Conservation (phyloP, 2,888 invertebrate genomes). For the Xanthorhoe designata region DNA sequence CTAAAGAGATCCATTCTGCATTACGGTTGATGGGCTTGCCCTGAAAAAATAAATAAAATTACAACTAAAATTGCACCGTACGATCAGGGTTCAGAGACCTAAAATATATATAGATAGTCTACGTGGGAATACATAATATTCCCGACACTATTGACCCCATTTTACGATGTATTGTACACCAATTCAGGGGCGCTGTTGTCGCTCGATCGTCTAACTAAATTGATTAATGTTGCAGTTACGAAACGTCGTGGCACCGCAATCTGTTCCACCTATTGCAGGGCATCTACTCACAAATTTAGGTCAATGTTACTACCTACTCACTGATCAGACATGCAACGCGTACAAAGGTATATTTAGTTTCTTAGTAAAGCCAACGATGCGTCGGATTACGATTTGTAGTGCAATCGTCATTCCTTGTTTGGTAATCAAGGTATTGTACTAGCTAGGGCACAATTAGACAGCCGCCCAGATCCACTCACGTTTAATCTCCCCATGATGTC, state of each 20-base stretch:
- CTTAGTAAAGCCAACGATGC: neutral
- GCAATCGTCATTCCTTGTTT: neutral
- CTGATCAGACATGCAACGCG: conserved; percentile 32
- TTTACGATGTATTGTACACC: conserved; percentile 9
- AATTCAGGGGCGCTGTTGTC: conserved; percentile 42
- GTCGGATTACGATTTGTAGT: neutral
- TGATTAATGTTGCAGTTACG: conserved; percentile 61
- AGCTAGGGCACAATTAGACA: too few relatives aligned
- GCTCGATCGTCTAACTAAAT: conserved; percentile 57
- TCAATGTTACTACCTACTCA: conserved; percentile 54
- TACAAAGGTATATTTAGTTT: conserved; percentile 17
- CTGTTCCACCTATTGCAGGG: conserved; percentile 24
- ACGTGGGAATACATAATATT: too few relatives aligned
- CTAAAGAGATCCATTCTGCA: conserved; percentile 80
- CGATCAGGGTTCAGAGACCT: too few relatives aligned
- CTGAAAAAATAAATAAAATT: conserved; percentile 54
- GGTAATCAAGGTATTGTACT: neutral
- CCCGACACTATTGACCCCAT: conserved; percentile 2
- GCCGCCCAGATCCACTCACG: too few relatives aligned
- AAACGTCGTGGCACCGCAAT: conserved; percentile 45
- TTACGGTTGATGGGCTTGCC: conserved; percentile 57
- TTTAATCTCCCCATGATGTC: too few relatives aligned
- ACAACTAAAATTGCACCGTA: neutral
- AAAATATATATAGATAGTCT: too few relatives aligned
- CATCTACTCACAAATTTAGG: conserved; percentile 52